Percentiles rank a stretch among this genome's conserved stretches.
These are phyloP conservation scores for Lethocerus indicus DNA, from an alignment of 1,140 invertebrate species.

Conservation along the genomic window DNA sequence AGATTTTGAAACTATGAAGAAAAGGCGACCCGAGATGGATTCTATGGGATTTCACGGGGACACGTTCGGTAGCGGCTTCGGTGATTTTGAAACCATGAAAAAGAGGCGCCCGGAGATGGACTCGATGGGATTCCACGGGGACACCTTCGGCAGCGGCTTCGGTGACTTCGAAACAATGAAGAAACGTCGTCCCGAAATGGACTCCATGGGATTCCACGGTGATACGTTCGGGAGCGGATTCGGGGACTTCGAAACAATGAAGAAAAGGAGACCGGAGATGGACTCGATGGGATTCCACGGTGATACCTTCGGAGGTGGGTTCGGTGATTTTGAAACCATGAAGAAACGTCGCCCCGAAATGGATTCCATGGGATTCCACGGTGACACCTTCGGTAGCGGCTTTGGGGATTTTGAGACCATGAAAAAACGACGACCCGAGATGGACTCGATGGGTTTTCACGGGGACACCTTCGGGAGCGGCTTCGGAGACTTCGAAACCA, in stretches of 20 bases:
- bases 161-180: conserved; percentile 30
- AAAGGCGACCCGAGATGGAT: conserved; percentile 16
- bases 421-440: conserved; percentile 26
- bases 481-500: conserved; percentile 29
- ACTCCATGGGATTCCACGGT: conserved; percentile 21
- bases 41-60: conserved; percentile 21
- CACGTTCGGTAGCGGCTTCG: conserved; percentile 25
- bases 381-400: conserved; percentile 21
- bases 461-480: conserved; percentile 28
- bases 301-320: conserved; percentile 18
- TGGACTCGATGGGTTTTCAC: conserved; percentile 28
- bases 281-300: conserved; percentile 20
- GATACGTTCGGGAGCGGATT: conserved; percentile 23
- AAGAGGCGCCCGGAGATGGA: conserved; percentile 26
- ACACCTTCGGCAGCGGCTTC: conserved; percentile 28
- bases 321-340: conserved; percentile 23
- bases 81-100: conserved; percentile 30
- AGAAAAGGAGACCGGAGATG: conserved; percentile 20
- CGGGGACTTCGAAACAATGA: conserved; percentile 23
- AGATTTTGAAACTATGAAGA: conserved; percentile 23
- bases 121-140: conserved; percentile 27
- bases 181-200: conserved; percentile 20
- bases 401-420: conserved; percentile 32
- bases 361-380: conserved; percentile 21
- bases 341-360: conserved; percentile 19